phyloP scores from a whole-genome alignment of 2,888 invertebrate genomes.

The Acanthosepion esculentum region DNA sequence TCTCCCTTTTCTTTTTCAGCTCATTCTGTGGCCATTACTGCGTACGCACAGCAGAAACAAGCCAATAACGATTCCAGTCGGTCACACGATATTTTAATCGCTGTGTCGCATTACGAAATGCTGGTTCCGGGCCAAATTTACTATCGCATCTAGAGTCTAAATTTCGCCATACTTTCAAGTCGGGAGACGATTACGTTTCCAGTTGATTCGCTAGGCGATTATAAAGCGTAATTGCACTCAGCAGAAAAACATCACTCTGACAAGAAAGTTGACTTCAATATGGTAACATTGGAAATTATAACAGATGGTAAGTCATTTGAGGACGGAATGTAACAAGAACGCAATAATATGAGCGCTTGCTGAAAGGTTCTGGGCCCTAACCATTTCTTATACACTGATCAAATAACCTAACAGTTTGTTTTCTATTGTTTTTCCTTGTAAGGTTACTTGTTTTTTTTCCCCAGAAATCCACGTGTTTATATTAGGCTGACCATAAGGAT shows the following conservation, averaged over 20 bases:
- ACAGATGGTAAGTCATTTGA: no score
- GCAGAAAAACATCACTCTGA: background rate
- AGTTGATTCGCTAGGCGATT: background rate
- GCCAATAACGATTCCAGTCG: background rate
- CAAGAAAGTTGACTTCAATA: background rate
- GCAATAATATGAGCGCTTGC: no score
- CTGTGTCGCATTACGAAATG: background rate
- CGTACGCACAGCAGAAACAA: background rate
- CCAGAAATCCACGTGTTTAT: no score
- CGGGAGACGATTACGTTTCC: background rate
- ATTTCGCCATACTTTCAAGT: background rate
- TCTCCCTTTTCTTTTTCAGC: background rate
- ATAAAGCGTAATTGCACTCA: background rate
- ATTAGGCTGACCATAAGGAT: no score
- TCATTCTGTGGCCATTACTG: background rate
- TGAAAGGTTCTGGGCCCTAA: no score
- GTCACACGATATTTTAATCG: constrained; percentile 8
- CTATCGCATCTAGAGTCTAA: background rate
- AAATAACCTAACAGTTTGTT: no score
- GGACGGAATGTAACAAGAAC: no score
- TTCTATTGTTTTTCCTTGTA: no score
- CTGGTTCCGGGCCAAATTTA: constrained; percentile 11
- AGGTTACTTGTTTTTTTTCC: no score
- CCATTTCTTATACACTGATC: no score
- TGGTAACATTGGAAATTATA: no score